phyloP scores from a whole-genome alignment of 2,113 vertebrate genomes.

The Numenius arquata region DNA sequence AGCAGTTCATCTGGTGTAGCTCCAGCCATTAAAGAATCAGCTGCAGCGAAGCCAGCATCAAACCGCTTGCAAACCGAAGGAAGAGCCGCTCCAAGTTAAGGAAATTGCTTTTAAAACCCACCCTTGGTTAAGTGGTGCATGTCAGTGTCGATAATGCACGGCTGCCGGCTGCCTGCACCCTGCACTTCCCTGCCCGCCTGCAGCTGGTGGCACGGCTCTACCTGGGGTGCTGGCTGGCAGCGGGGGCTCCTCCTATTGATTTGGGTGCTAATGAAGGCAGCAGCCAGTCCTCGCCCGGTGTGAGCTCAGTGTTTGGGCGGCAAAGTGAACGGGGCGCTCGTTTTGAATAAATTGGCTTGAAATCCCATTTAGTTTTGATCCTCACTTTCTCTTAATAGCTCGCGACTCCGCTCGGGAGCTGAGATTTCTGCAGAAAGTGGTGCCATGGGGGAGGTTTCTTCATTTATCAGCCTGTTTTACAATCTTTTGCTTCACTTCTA shows the following conservation, averaged over 20 bases:
- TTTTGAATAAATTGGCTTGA: not conserved
- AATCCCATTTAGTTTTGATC: not conserved
- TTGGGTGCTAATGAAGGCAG: accelerated
- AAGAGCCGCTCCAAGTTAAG: not conserved
- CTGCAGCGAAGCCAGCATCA: not conserved
- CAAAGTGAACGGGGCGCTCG: accelerated
- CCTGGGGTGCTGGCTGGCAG: accelerated
- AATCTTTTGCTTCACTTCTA: slow-evolving; percentile 15
- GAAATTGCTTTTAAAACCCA: not conserved
- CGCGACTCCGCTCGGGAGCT: not conserved
- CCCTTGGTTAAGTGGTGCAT: not conserved
- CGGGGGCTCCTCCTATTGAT: accelerated
- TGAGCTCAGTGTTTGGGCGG: not conserved
- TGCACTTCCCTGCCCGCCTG: not conserved
- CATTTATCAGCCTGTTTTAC: slow-evolving; percentile 28
- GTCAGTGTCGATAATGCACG: accelerated
- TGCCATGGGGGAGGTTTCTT: not conserved
- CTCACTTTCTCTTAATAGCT: not conserved
- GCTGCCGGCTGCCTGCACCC: accelerated
- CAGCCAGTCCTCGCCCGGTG: accelerated
- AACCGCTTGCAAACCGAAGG: accelerated
- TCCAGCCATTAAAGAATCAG: not conserved
- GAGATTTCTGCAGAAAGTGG: not conserved
- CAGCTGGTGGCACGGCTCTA: not conserved
- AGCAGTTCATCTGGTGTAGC: not conserved